A percentile compares a stretch with the other conserved stretches of the same genome.
Evolutionary conservation across 2,888 invertebrate species (phyloP).

Genomic region (Metallyticus violacea): DNA sequence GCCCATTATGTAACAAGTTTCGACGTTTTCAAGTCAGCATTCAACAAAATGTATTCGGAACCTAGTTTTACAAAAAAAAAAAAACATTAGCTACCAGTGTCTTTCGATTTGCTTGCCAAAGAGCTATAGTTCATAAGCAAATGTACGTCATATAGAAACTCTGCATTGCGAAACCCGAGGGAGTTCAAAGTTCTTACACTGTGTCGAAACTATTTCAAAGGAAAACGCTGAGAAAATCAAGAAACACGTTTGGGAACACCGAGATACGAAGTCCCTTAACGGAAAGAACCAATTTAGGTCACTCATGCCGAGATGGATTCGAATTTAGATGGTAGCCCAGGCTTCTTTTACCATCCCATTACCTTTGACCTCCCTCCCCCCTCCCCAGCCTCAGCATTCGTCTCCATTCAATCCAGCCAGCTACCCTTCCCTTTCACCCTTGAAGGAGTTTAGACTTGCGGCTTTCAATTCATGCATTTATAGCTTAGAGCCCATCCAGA

Average conservation of each 20-base stretch:
- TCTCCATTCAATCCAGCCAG: slow-evolving; percentile 10
- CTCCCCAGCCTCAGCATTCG: no score
- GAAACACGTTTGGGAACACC: no score
- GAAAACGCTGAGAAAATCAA: background rate
- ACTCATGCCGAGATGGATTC: background rate
- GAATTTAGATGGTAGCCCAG: background rate
- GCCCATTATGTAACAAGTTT: no score
- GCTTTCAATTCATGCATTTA: slow-evolving; percentile 17
- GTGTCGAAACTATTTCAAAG: background rate
- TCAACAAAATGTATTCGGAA: no score
- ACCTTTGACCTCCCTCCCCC: background rate
- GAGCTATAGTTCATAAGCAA: background rate
- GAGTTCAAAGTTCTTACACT: background rate
- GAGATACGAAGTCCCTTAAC: background rate
- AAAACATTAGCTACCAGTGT: background rate
- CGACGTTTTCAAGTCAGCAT: no score
- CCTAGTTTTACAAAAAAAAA: background rate
- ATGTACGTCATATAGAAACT: background rate
- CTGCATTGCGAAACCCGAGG: background rate
- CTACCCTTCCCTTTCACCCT: slow-evolving; percentile 5
- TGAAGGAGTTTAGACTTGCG: slow-evolving; percentile 6
- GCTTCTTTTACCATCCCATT: slow-evolving; percentile 3
- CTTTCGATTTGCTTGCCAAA: background rate
- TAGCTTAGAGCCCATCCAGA: background rate
- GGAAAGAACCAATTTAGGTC: background rate